Conservation (phyloP, 2,113 vertebrate species). For the Nycticebus coucang region DNA sequence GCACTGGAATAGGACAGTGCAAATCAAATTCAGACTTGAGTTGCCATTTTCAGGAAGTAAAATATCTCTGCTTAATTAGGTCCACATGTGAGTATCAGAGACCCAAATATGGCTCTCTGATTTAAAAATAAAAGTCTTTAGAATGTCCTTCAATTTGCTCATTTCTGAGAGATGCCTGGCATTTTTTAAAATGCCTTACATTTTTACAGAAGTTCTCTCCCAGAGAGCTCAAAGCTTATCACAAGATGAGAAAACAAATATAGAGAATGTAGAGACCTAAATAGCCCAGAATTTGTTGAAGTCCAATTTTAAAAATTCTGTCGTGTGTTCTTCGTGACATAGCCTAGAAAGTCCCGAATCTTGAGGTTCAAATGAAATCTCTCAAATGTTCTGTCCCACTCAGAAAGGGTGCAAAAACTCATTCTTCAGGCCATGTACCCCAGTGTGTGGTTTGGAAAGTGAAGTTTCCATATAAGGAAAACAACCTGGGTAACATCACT, state of each 20-base stretch:
- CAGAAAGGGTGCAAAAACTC: background rate
- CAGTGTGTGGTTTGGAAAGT: background rate
- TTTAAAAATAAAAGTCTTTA: background rate
- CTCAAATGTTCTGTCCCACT: background rate
- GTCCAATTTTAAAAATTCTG: background rate
- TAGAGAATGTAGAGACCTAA: background rate
- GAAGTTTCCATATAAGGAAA: constrained; percentile 42
- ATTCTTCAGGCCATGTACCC: background rate
- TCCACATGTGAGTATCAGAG: background rate
- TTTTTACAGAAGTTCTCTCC: constrained; percentile 47
- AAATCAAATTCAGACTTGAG: background rate
- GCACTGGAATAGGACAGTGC: background rate
- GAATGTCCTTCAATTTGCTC: background rate
- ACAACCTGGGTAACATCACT: background rate
- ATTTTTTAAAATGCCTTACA: constrained; percentile 54
- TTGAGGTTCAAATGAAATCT: background rate
- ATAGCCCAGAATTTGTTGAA: background rate
- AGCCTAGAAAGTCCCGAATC: constrained; percentile 21
- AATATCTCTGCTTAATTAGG: background rate
- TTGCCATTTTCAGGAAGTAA: background rate
- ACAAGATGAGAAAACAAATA: background rate
- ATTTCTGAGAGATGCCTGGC: constrained; percentile 44
- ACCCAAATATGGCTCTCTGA: background rate
- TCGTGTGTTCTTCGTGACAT: background rate
- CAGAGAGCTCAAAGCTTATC: constrained; percentile 31